Evolutionary conservation across 2,113 vertebrate genomes (phyloP), one percentile per base, ranked within the genome.

Genomic region (Raja brachyura): DNA sequence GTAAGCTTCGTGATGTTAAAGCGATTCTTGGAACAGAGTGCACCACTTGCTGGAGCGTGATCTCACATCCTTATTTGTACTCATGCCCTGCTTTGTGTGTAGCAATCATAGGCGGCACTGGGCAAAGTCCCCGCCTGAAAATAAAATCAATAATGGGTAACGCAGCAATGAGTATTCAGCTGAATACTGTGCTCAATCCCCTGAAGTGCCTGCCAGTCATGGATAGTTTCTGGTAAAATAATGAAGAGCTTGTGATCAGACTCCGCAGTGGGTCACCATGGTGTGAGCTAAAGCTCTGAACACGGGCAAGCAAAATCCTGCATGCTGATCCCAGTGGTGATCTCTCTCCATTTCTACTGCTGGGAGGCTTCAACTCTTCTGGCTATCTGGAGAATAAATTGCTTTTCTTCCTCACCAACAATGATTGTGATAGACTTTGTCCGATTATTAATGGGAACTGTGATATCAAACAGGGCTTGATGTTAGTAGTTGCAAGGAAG

Each of bases 171-270:
- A 56, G 31, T 28, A 66, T 63, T 16, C 83, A 88, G 59, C 14
- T 63, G 1, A 14, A 31, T 66, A 88, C 31, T 18, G n/a, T 31
- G 63, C 59, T 63, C 59, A 63, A 2, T 18, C 13, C 13, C 59
- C 59, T 28, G 59, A 28, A 88, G 83, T 88, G 83, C 59, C n/a
- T 31, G n/a, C 28, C 83, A 88, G 83, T 63, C 28, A 86, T 86
- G 56, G 59, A 20, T 31, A 88, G 5, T n/a, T 31, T 88, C 59
- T 18, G 6, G 83, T 63, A 59, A 86, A 86, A 31, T 11, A 31
- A n/a, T 86, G 56, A 63, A 16, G 1, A 63, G 5, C 28, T 11
- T 86, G 83, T 63, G 59, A 59, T 85, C 56, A 11, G 20, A 83
- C 22, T 61, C 81, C 28, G 33, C 61, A 31, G 59, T 48, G 39